phyloP scores from a whole-genome alignment of 2,113 vertebrate genomes.

The Scalopus aquaticus region DNA sequence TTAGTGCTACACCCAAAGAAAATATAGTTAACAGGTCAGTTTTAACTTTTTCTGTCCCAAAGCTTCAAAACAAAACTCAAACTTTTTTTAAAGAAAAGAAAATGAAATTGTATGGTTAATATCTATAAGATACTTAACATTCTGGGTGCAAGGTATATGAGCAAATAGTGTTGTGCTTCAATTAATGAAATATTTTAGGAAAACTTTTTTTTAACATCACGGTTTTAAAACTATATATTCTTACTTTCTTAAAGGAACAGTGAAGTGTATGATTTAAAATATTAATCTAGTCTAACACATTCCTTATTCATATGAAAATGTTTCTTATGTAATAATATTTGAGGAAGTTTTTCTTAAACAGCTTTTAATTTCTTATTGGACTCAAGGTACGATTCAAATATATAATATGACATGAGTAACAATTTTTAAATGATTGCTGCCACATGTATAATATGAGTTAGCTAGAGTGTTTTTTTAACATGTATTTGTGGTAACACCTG shows the following conservation, averaged over 20 bases:
- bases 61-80: background rate
- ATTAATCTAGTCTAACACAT: slow-evolving; percentile 10
- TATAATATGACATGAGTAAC: background rate
- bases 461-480: background rate
- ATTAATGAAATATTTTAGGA: slow-evolving; percentile 36
- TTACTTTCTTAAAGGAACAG: slow-evolving; percentile 43
- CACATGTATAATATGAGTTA: background rate
- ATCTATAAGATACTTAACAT: slow-evolving; percentile 36
- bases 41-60: slow-evolving; percentile 41
- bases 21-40: slow-evolving; percentile 3
- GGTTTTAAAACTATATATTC: background rate
- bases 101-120: slow-evolving; percentile 11
- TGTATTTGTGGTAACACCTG: background rate
- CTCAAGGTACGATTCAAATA: slow-evolving; percentile 4
- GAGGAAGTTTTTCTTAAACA: background rate
- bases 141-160: background rate
- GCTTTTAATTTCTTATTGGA: slow-evolving; percentile 32
- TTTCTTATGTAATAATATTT: background rate
- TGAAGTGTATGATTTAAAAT: slow-evolving; percentile 1
- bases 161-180: slow-evolving; percentile 2
- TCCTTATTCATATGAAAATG: slow-evolving; percentile 25
- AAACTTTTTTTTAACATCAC: slow-evolving; percentile 28
- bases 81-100: background rate
- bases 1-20: slow-evolving; percentile 39
- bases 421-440: background rate